Base-by-base conservation (phyloP, 2,797 vertebrate genomes). In the Paratrypauchen microcephalus region DNA sequence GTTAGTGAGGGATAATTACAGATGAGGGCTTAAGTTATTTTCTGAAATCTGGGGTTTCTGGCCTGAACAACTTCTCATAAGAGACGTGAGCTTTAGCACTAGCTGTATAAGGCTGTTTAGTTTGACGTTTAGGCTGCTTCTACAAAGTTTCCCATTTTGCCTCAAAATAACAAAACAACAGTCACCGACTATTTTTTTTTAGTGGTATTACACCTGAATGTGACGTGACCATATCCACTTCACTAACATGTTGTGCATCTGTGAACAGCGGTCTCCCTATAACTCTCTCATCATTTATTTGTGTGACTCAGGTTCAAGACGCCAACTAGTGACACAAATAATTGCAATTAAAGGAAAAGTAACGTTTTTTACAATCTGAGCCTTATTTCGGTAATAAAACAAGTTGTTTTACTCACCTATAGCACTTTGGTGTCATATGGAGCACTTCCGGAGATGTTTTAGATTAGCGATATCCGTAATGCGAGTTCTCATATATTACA, bases 1-100 rank as follows among this genome's bases (percentile, higher is more conserved):
- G 75, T 70, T 74, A 39, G 54, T 47, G 62, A 45, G 75, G 74
- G 59, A 82, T 85, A 83, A 88, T 88, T 83, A 86, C 85, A 88
- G 79, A 84, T 69, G 65, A 65, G 65, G 69, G 28, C 50, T 56
- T 50, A 19, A 73, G 77, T 79, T 85, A 70, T 80, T 81, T 81
- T 82, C 76, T 85, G 76, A 73, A 80, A 79, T 79, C 47, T 79
- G 75, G 66, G 76, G 68, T 79, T 74, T 79, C 71, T 73, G 71
- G 60, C 52, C 68, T 60, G 65, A 58, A 60, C 68, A 47, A 19
- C 71, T 74, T 86, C 69, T 82, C 50, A 64, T 60, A 69, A 12
- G 54, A 75, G 55, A 77, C 73, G 78, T 84, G 23, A 70, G 75
- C 26, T 70, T 69, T 19, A 68, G 24, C 5, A 26, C 15, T 12